Base-by-base conservation (phyloP, 2,113 vertebrate genomes). In the Thomomys bottae region DNA sequence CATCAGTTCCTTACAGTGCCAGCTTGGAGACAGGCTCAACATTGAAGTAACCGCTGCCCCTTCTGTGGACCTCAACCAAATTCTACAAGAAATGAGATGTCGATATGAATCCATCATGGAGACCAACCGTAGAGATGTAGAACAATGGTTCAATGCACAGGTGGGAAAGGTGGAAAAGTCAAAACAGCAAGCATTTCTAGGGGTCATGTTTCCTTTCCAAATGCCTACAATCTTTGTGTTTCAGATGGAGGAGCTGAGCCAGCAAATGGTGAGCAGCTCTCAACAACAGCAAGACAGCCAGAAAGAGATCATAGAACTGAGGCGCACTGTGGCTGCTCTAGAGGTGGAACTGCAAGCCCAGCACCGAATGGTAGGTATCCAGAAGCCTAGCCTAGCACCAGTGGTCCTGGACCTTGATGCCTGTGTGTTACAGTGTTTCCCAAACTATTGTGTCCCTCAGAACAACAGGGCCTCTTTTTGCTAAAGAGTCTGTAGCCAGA, bases 301-400 rank as follows among this genome's bases (percentile, higher is more conserved):
- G 76, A 96, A 23, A 30, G 98, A 98, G 88, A 93, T 98, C 94
- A 97, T 5, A 0, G 98, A 98, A 1, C 97, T 98, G 42, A 98
- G 96, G 96, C 97, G 97, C 20, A 98, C 96, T 5, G 38, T 97
- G 84, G 98, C 98, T 92, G 1, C 88, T 6, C 96, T 98, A 89
- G 96, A 98, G 96, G 97, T 98, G 12, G 98, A 99, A 86, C 97
- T 98, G 14, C 98, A 98, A 96, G 98, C 98, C 34, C 97, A 98
- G 90, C 92, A 96, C 23, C 98, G 95, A 96, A 96, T 98, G 98
- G 97, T 97, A 92, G 54, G 71, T 67, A 71, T 42, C 42, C 88
- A 12, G n/a, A 28, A 66, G n/a, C 12, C 67, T 59, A 83, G 38
- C 32, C 26, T 54, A 14, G 40, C 6, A 8, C n/a, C 1, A 38